phyloP scores from a whole-genome alignment of 2,888 invertebrate species.

The Lapara coniferarum region DNA sequence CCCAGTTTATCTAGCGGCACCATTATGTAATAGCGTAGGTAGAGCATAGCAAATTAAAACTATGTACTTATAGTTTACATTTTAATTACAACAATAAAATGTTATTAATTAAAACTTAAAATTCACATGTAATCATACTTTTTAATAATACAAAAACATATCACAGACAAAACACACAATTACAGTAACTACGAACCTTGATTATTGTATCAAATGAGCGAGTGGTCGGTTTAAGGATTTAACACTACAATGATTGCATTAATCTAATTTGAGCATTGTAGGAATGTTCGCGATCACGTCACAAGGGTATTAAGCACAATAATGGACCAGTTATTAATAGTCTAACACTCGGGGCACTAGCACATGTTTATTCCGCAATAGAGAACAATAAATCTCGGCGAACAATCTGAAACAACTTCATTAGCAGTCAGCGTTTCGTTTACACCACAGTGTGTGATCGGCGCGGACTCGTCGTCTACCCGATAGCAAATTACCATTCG shows the following conservation, averaged over 20 bases:
- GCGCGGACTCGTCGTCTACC: conserved; percentile 44
- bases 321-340: conserved; percentile 75
- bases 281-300: conserved; percentile 64
- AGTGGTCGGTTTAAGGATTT: conserved; percentile 11
- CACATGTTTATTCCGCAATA: conserved; percentile 71
- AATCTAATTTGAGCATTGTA: conserved; percentile 54
- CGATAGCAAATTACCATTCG: conserved; percentile 29
- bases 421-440: conserved; percentile 64
- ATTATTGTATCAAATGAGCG: neutral
- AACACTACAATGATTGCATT: conserved; percentile 16
- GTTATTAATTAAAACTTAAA: neutral
- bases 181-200: neutral
- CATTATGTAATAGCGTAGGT: neutral
- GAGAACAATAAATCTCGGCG: conserved; percentile 68
- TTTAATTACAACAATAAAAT: neutral
- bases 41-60: no score
- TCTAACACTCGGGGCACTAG: conserved; percentile 61
- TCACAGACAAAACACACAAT: neutral
- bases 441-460: conserved; percentile 53
- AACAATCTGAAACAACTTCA: conserved; percentile 75
- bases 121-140: neutral
- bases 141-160: neutral
- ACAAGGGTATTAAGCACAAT: conserved; percentile 64
- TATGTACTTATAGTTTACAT: neutral
- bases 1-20: neutral